phyloP scores from a whole-genome alignment of 1,140 invertebrate genomes.

The Cyclina sinensis region DNA sequence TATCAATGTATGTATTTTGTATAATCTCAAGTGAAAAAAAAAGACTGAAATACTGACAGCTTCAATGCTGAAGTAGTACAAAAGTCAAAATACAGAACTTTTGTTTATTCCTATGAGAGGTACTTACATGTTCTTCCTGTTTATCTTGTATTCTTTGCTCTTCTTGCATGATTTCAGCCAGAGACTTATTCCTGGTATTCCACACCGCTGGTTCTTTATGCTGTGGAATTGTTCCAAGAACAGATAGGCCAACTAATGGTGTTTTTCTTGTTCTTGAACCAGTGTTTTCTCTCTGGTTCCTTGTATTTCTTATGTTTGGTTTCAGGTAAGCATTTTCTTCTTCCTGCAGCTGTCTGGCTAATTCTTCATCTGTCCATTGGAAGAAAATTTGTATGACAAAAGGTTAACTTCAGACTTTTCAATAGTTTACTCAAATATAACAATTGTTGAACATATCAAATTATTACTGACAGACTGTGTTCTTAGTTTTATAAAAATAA shows the following conservation, averaged over 20 bases:
- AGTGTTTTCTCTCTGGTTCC: not conserved
- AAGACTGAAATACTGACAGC: too few relatives aligned
- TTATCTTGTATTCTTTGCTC: constrained; percentile 89
- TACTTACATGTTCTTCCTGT: constrained; percentile 80
- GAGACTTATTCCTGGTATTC: constrained; percentile 70
- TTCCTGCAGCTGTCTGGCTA: constrained; percentile 77
- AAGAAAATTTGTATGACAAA: too few relatives aligned
- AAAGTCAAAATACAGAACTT: too few relatives aligned
- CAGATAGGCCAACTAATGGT: constrained; percentile 42
- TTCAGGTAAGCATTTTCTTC: constrained; percentile 72
- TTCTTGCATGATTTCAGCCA: constrained; percentile 91
- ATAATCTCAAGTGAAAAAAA: too few relatives aligned
- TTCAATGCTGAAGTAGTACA: too few relatives aligned
- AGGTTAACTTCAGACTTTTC: too few relatives aligned
- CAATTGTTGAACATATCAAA: too few relatives aligned
- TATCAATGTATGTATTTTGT: too few relatives aligned
- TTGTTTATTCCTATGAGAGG: too few relatives aligned
- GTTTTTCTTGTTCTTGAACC: not conserved
- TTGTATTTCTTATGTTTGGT: not conserved
- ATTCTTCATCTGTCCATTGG: constrained; percentile 76
- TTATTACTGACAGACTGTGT: too few relatives aligned
- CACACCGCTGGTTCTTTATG: constrained; percentile 7
- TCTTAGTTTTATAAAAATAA: too few relatives aligned
- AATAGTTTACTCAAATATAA: too few relatives aligned
- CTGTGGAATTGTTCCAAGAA: constrained; percentile 37